A percentile compares a stretch with the other conserved stretches of the same genome.
Conservation (phyloP, 2,113 vertebrate genomes). For the Crotalus horridus region DNA sequence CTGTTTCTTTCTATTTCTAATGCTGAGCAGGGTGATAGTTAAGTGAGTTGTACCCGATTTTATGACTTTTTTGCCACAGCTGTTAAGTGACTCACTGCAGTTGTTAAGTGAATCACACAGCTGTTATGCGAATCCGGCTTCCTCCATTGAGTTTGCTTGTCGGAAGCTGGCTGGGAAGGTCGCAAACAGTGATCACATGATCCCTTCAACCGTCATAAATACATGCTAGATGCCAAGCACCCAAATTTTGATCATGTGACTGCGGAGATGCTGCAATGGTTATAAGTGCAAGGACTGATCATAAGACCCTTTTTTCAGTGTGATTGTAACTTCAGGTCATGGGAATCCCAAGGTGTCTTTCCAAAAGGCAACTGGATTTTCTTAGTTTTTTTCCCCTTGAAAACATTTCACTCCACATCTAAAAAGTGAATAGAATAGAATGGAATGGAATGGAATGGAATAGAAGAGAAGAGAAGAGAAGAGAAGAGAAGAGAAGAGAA, state of each 20-base stretch:
- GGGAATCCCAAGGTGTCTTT: not conserved
- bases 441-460: too few species aligned
- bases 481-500: too few species aligned
- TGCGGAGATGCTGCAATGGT: not conserved
- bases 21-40: not conserved
- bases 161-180: not conserved
- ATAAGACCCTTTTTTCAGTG: not conserved
- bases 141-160: not conserved
- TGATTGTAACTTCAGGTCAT: not conserved
- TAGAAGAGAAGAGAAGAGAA: too few species aligned
- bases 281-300: not conserved
- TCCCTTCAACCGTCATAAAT: not conserved
- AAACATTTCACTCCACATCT: not conserved
- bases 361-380: not conserved
- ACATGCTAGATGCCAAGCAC: not conserved
- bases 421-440: not conserved
- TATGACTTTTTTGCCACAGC: not conserved
- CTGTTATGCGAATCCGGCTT: not conserved
- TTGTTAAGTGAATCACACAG: not conserved
- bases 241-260: not conserved
- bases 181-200: not conserved
- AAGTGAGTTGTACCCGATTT: not conserved
- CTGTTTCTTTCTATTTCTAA: not conserved
- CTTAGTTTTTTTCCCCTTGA: too few species aligned
- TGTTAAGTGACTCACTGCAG: not conserved